A percentile compares a stretch with the other conserved stretches of the same genome.
These are phyloP conservation scores for Petroica traversi DNA, from an alignment of 2,113 vertebrate genomes.

Conservation along the genomic window DNA sequence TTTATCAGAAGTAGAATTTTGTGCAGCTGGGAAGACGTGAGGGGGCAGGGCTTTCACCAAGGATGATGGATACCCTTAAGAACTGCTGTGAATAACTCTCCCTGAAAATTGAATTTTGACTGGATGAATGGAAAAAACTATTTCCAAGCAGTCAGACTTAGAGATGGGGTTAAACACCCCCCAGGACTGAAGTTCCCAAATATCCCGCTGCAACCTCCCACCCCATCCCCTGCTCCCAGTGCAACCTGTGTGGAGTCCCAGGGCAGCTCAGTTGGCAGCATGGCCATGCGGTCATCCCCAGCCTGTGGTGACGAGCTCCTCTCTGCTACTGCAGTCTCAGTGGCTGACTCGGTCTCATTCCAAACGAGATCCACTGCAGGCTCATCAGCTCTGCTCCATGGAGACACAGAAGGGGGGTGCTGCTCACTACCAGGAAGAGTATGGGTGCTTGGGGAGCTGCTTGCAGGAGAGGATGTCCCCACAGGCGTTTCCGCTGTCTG, in stretches of 20 bases:
- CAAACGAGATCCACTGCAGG: neutral
- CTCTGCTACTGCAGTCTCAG: neutral
- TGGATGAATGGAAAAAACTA: neutral
- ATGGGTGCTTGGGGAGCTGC: neutral
- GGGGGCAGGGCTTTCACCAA: neutral
- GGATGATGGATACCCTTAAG: neutral
- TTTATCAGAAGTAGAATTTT: neutral
- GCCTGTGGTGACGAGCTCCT: constrained; percentile 20
- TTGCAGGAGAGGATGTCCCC: neutral
- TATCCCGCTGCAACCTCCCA: neutral
- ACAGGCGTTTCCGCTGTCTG: neutral
- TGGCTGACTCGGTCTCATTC: constrained; percentile 3
- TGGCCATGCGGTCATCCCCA: neutral
- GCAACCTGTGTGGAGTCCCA: constrained; percentile 76
- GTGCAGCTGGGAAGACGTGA: neutral
- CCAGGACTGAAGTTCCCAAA: neutral
- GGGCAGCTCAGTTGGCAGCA: constrained; percentile 60
- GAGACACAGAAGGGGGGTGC: neutral
- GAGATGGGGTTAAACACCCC: rapidly evolving
- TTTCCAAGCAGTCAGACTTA: neutral
- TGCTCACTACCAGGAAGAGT: neutral
- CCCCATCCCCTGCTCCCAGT: neutral
- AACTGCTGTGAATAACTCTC: neutral
- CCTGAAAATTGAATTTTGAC: neutral
- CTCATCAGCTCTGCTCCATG: neutral